These are phyloP conservation scores for Agriopis aurantiaria DNA, from an alignment of 2,888 invertebrate species.

Conservation along the genomic window DNA sequence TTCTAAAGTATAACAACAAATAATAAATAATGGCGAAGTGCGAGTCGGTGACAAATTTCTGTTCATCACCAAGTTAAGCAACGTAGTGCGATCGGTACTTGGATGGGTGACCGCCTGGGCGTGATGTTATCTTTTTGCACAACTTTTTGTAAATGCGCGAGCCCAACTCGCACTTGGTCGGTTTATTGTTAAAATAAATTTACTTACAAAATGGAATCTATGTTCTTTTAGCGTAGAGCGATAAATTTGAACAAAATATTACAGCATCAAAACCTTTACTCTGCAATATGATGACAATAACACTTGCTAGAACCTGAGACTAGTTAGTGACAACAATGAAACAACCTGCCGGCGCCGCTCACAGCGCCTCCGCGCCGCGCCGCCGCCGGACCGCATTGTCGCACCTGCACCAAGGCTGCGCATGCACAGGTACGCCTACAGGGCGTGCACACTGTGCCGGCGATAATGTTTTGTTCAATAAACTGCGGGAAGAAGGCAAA, in stretches of 20 bases:
- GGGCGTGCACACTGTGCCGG: neutral
- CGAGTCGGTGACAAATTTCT: no score
- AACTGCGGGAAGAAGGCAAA: neutral
- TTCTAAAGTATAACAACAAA: no score
- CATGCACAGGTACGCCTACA: neutral
- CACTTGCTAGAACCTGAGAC: neutral
- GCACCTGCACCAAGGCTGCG: conserved; percentile 28
- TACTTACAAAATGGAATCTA: no score
- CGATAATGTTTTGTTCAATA: neutral
- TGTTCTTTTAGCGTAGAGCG: neutral
- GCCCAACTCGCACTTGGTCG: no score
- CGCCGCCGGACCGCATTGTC: conserved; percentile 25
- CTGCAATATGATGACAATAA: neutral
- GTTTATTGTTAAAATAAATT: no score
- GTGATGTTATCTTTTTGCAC: no score
- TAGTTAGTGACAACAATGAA: conserved; percentile 8
- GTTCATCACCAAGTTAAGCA: no score
- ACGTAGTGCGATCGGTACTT: no score
- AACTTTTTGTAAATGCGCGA: no score
- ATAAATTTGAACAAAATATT: neutral
- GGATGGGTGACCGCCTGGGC: no score
- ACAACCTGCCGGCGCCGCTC: conserved; percentile 6
- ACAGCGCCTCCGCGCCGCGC: neutral
- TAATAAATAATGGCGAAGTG: no score
- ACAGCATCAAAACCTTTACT: neutral